These are phyloP conservation scores for Drosophila mayri DNA, from an alignment of 1,140 invertebrate species.

Conservation along the genomic window DNA sequence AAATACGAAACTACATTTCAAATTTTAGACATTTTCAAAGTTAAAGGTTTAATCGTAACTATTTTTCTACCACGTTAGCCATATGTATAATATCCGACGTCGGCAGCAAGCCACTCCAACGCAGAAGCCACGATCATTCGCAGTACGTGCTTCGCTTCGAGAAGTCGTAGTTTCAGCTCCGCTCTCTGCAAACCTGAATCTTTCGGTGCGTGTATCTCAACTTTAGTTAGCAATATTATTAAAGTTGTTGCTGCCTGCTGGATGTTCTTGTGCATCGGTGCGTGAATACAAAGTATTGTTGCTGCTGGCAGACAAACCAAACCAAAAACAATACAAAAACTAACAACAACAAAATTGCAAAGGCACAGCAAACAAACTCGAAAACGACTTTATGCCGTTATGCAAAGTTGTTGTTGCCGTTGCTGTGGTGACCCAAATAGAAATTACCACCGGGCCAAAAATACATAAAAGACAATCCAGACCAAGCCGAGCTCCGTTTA, in stretches of 20 bases:
- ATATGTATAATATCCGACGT: neutral
- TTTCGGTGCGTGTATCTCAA: slow-evolving; percentile 26
- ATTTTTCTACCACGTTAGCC: neutral
- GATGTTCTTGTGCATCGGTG: slow-evolving; percentile 52
- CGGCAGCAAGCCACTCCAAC: neutral
- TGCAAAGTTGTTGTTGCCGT: slow-evolving; percentile 66
- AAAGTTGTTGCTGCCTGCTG: slow-evolving; percentile 15
- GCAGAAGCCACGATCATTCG: slow-evolving; percentile 63
- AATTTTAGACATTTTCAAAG: neutral
- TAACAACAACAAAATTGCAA: slow-evolving; percentile 9
- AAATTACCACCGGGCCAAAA: slow-evolving; percentile 58
- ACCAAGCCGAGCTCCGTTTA: slow-evolving; percentile 53
- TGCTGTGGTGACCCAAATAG: slow-evolving; percentile 69
- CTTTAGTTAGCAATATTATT: slow-evolving; percentile 18
- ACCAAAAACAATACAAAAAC: neutral
- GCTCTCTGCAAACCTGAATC: neutral
- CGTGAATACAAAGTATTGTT: slow-evolving; percentile 54
- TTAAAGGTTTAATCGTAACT: neutral
- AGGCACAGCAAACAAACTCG: slow-evolving; percentile 29
- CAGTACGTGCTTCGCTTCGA: slow-evolving; percentile 41
- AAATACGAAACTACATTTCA: too few species aligned
- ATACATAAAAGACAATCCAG: slow-evolving; percentile 37
- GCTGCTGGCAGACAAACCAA: slow-evolving; percentile 27
- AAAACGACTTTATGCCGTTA: slow-evolving; percentile 60
- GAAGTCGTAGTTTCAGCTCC: slow-evolving; percentile 61